Evolutionary conservation across 2,888 invertebrate species (phyloP), one percentile per base, ranked within the genome.

Genomic region (Drosophila formosana): DNA sequence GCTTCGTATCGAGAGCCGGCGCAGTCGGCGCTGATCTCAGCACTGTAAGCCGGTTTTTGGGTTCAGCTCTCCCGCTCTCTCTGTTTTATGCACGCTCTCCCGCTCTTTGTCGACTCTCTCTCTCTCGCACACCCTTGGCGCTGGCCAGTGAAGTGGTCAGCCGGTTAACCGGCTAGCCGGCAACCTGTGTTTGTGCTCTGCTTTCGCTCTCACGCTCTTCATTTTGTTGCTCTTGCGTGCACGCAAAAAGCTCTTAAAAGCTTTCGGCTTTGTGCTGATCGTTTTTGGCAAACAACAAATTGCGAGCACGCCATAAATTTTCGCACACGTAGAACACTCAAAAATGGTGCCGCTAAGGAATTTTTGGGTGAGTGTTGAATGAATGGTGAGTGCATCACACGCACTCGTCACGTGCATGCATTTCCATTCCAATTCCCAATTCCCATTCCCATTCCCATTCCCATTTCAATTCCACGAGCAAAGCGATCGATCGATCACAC

Each of bases 161-260:
- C 69, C 78, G 80, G 65, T 65, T 51, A 77, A 67, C 81, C 86
- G 83, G 82, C 80, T 82, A 75, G 68, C 86, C 82, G 86, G 82
- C 83, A 67, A 77, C 68, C 66, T 72, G 32, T 58, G 67, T 28
- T 32, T 37, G 26, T 47, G 34, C 39, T 37, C 28, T 58, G 43
- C 39, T 39, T 23, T 9, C 11, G 23, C 62, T 49, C 65, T 61
- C 50, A 41, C 41, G 28, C 50, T 49, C 46, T 49, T 41, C 23
- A 9, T 41, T 25, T 28, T 6, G 32, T 52, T 53, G 49, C 61
- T 66, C 58, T 61, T 72, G n/a, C 18, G 30, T 3, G 18, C 2
- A 30, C 2, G 2, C 18, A 18, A 41, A 58, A 56, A 75, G 80
- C 86, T 80, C 47, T 41, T 25, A 6, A 1, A 34, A 75, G 77